phyloP scores from a whole-genome alignment of 2,113 vertebrate genomes.

The Bubo bubo region DNA sequence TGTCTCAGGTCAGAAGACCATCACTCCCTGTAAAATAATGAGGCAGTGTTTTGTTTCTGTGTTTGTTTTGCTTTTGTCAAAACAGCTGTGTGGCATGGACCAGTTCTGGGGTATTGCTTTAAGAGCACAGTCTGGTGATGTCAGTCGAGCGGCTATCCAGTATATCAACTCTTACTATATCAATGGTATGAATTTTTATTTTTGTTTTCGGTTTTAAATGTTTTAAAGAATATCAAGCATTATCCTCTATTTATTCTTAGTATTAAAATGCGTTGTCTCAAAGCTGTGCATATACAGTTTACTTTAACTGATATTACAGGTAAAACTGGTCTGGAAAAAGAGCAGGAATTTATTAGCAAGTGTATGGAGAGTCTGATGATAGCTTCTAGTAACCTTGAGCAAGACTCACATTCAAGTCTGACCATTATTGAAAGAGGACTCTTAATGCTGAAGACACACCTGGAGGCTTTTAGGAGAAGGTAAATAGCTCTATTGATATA shows the following conservation, averaged over 20 bases:
- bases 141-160: slow-evolving; percentile 97
- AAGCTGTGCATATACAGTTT: background rate
- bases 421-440: slow-evolving; percentile 97
- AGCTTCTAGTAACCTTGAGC: slow-evolving; percentile 94
- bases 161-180: slow-evolving; percentile 99
- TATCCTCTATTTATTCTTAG: background rate
- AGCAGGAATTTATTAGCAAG: slow-evolving; percentile 98
- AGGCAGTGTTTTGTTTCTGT: background rate
- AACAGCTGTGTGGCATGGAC: slow-evolving; percentile 97
- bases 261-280: background rate
- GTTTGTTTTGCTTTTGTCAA: background rate
- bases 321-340: slow-evolving; percentile 97
- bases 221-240: background rate
- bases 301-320: slow-evolving; percentile 73
- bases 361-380: slow-evolving; percentile 99
- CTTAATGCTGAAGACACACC: slow-evolving; percentile 97
- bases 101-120: slow-evolving; percentile 98
- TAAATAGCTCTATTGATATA: slow-evolving; percentile 39
- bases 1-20: background rate
- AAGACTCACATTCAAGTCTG: slow-evolving; percentile 92
- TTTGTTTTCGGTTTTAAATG: background rate
- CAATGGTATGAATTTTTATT: slow-evolving; percentile 83
- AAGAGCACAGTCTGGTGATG: slow-evolving; percentile 94
- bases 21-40: background rate
- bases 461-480: slow-evolving; percentile 98